Evolutionary conservation across 2,888 invertebrate genomes (phyloP).

Genomic region (Rhagophthalmus giganteus): DNA sequence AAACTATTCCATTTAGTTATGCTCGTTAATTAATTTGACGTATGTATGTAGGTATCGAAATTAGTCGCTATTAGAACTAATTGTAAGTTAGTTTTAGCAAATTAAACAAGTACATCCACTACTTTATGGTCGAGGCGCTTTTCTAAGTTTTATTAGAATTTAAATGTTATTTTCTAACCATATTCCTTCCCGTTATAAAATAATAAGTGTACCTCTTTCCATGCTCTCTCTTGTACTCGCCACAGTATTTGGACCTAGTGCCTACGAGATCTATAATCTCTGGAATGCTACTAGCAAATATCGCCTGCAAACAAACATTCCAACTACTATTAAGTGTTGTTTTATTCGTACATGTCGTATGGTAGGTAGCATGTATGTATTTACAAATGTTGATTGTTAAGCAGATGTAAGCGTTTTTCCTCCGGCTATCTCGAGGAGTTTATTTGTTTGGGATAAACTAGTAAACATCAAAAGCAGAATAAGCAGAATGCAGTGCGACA

Average conservation of each 20-base stretch:
- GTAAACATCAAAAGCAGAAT: slow-evolving; percentile 31
- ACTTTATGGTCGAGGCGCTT: background rate
- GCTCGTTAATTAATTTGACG: too few relatives aligned
- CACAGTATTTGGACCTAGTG: slow-evolving; percentile 99
- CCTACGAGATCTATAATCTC: slow-evolving; percentile 99
- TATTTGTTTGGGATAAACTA: background rate
- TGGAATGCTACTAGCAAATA: slow-evolving; percentile 99
- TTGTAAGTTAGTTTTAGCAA: background rate
- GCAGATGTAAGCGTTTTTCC: slow-evolving; percentile 10
- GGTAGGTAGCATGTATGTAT: slow-evolving; percentile 8
- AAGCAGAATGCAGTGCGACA: slow-evolving; percentile 37
- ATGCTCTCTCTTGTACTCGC: slow-evolving; percentile 98
- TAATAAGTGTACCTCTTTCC: slow-evolving; percentile 87
- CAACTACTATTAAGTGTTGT: slow-evolving; percentile 39
- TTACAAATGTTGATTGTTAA: slow-evolving; percentile 8
- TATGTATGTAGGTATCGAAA: too few relatives aligned
- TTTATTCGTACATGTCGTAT: slow-evolving; percentile 16
- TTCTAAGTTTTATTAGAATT: background rate
- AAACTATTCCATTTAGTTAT: too few relatives aligned
- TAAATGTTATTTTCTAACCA: slow-evolving; percentile 9
- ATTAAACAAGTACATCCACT: background rate
- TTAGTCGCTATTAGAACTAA: too few relatives aligned
- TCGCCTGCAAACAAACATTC: slow-evolving; percentile 86
- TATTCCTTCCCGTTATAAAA: slow-evolving; percentile 22
- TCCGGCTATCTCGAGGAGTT: slow-evolving; percentile 5